Evolutionary conservation across 2,888 invertebrate genomes (phyloP).

Genomic region (Saturnia japonica): DNA sequence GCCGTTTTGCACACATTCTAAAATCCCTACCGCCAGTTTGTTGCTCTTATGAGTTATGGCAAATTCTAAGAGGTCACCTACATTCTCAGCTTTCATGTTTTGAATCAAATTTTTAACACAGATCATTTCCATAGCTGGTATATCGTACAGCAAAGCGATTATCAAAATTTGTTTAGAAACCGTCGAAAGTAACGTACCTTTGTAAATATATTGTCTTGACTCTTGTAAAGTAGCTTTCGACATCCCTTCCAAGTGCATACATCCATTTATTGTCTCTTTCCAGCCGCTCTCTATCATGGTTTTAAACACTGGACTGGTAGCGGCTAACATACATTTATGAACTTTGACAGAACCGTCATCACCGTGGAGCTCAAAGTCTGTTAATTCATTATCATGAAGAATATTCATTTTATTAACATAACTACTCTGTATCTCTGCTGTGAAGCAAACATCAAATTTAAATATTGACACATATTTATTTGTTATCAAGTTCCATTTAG

Average conservation of each 20-base stretch:
- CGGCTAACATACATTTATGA: constrained; percentile 20
- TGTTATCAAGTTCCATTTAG: constrained; percentile 5
- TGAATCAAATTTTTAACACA: neutral
- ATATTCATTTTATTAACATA: neutral
- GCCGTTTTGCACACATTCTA: neutral
- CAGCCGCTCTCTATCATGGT: constrained; percentile 10
- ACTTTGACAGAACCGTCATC: constrained; percentile 12
- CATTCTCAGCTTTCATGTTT: neutral
- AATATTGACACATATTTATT: neutral
- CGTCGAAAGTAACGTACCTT: neutral
- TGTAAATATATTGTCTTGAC: constrained; percentile 18
- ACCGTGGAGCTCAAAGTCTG: constrained; percentile 40
- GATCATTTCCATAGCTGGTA: neutral
- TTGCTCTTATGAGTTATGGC: neutral
- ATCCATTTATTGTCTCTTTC: constrained; percentile 1
- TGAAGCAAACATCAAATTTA: constrained; percentile 1
- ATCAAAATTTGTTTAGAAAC: constrained; percentile 4
- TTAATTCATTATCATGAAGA: neutral
- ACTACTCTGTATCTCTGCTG: neutral
- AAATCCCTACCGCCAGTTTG: neutral
- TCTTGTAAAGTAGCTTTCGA: constrained; percentile 12
- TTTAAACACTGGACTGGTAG: constrained; percentile 21
- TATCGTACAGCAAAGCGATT: constrained; percentile 3
- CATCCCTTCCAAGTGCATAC: neutral
- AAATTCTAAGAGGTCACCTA: neutral